A percentile compares a stretch with the other conserved stretches of the same genome.
Conservation (phyloP, 2,113 vertebrate genomes). For the Melanerpes aurifrons region DNA sequence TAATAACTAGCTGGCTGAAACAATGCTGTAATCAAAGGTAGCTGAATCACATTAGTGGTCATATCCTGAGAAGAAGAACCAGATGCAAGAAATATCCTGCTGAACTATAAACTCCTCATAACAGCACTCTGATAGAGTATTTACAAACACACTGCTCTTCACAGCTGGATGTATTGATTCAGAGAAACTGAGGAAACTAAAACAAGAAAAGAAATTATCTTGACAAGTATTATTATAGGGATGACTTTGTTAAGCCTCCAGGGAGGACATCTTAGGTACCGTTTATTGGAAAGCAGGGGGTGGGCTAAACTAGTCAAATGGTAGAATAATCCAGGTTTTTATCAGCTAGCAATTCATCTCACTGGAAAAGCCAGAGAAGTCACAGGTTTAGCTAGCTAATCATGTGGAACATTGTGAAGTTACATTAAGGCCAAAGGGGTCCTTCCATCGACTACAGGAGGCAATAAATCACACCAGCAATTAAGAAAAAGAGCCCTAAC, state of each 20-base stretch:
- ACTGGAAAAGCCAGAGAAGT: not conserved
- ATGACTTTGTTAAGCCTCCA: not conserved
- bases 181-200: not conserved
- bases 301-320: not conserved
- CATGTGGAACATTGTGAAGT: not conserved
- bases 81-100: not conserved
- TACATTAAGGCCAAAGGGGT: not conserved
- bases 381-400: not conserved
- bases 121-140: not conserved
- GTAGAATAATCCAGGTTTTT: not conserved
- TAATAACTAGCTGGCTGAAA: not conserved
- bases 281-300: not conserved
- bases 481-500: not conserved
- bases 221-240: not conserved
- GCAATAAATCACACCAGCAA: not conserved
- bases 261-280: not conserved
- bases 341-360: not conserved
- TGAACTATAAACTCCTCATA: not conserved
- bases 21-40: not conserved
- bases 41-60: not conserved
- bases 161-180: not conserved
- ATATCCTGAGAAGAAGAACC: not conserved
- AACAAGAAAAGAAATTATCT: not conserved
- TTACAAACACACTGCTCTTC: slow-evolving; percentile 11
- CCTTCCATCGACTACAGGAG: not conserved